A percentile compares a stretch with the other conserved stretches of the same genome.
Evolutionary conservation across 2,888 invertebrate species (phyloP).

Genomic region (Heliconius aoede): DNA sequence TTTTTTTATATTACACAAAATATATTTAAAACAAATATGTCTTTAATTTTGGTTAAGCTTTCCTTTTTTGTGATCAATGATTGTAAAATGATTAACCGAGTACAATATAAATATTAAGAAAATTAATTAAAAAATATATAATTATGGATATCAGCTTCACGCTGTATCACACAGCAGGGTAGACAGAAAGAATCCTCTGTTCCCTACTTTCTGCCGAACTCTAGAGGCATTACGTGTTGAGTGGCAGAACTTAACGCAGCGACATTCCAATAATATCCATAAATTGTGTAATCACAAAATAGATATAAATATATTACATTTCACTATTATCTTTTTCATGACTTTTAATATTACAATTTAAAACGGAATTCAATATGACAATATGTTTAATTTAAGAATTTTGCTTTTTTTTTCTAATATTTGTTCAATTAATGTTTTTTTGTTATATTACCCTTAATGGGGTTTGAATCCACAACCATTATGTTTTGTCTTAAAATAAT

Average conservation of each 20-base stretch:
- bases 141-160: too few species aligned
- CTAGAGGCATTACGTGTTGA: too few species aligned
- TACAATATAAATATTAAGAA: background rate
- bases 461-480: constrained; percentile 6
- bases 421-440: background rate
- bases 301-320: background rate
- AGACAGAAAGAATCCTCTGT: too few species aligned
- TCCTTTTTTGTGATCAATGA: background rate
- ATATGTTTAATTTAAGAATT: too few species aligned
- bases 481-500: background rate
- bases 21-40: too few species aligned
- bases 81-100: background rate
- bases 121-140: background rate
- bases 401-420: background rate
- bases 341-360: background rate
- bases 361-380: background rate
- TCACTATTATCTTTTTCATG: too few species aligned
- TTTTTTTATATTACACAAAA: background rate
- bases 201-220: too few species aligned
- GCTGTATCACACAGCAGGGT: too few species aligned
- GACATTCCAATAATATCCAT: background rate
- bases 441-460: background rate
- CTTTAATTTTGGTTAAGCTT: background rate
- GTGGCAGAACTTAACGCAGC: too few species aligned
- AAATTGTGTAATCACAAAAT: background rate